Evolutionary conservation across 2,113 vertebrate species (phyloP).

Genomic region (Myiozetetes cayanensis): DNA sequence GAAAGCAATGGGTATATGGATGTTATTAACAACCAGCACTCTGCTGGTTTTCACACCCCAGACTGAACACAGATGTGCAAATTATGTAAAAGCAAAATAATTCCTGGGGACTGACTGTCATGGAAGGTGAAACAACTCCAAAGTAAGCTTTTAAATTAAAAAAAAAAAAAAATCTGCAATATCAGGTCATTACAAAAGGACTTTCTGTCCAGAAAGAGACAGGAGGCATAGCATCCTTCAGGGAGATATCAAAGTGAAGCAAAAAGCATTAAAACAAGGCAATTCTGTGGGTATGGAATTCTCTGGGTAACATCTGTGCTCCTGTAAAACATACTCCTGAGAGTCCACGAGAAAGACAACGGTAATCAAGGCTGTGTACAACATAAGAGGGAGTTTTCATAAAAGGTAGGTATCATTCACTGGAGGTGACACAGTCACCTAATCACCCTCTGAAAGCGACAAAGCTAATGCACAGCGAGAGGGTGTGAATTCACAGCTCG

Average conservation of each 20-base stretch:
- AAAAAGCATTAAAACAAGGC: background rate
- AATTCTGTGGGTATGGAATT: background rate
- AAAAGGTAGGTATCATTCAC: background rate
- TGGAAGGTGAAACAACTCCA: background rate
- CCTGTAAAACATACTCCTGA: background rate
- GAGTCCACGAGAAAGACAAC: background rate
- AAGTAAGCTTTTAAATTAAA: background rate
- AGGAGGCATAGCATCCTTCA: background rate
- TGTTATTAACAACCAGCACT: background rate
- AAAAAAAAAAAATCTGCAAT: background rate
- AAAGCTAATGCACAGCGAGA: rapidly evolving
- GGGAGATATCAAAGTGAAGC: background rate
- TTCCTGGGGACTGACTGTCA: background rate
- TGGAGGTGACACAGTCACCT: background rate
- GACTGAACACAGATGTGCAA: background rate
- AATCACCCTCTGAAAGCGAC: background rate
- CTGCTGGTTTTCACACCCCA: background rate
- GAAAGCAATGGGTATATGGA: rapidly evolving
- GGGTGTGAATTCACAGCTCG: background rate
- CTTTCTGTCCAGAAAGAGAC: background rate
- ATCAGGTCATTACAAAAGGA: background rate
- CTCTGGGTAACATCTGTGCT: background rate
- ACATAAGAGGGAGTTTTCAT: background rate
- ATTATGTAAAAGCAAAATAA: background rate
- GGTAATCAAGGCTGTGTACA: background rate